Percentiles rank a stretch among this genome's conserved stretches.
phyloP scores from a whole-genome alignment of 2,888 invertebrate species.

The Acanthacorydalis orientalis region DNA sequence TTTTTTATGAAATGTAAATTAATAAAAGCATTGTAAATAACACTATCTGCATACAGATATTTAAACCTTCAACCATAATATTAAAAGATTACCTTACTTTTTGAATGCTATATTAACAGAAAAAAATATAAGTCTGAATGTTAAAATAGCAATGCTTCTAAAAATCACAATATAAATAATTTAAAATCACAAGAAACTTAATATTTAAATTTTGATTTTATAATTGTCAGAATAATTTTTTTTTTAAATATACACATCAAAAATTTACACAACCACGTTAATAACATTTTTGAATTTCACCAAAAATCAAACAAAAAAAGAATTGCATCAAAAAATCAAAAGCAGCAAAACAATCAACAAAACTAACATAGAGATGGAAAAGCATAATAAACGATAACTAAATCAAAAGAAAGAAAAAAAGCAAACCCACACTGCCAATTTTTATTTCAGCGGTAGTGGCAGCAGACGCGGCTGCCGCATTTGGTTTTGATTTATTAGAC shows the following conservation, averaged over 20 bases:
- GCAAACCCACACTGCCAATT: constrained; percentile 8
- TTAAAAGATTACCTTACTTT: too few species aligned
- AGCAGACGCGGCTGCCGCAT: constrained; percentile 1
- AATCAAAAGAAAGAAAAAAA: constrained; percentile 5
- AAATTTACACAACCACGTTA: not conserved
- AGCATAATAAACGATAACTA: not conserved
- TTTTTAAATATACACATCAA: not conserved
- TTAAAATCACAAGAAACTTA: too few species aligned
- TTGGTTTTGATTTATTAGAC: constrained; percentile 2
- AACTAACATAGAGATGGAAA: not conserved
- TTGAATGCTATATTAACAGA: too few species aligned
- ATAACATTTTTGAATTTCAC: not conserved
- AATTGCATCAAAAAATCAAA: not conserved
- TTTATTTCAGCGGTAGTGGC: constrained; percentile 2
- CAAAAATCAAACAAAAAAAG: not conserved
- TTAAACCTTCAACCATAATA: too few species aligned
- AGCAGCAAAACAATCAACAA: not conserved
- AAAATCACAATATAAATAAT: too few species aligned
- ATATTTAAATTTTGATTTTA: not conserved
- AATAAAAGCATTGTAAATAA: too few species aligned
- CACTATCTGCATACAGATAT: too few species aligned
- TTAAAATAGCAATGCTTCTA: too few species aligned
- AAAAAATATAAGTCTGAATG: too few species aligned
- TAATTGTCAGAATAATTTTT: not conserved
- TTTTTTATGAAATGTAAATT: too few species aligned